phyloP scores from a whole-genome alignment of 2,888 invertebrate genomes.

The Catocala nupta region DNA sequence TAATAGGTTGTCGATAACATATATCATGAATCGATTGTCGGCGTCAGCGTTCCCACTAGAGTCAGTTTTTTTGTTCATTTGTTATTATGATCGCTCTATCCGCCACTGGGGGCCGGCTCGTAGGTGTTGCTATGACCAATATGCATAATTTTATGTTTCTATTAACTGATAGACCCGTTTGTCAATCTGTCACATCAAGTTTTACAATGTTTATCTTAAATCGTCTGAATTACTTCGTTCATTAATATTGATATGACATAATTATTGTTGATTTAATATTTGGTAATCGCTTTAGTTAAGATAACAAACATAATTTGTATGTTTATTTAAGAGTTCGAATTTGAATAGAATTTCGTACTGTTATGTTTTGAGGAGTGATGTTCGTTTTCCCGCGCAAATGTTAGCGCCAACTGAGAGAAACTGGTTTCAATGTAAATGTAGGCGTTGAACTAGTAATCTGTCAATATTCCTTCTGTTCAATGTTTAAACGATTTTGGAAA shows the following conservation, averaged over 20 bases:
- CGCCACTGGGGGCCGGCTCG: constrained; percentile 46
- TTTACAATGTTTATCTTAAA: constrained; percentile 33
- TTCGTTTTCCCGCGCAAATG: constrained; percentile 46
- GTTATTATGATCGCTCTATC: constrained; percentile 51
- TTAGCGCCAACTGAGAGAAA: constrained; percentile 15
- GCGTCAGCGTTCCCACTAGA: constrained; percentile 2
- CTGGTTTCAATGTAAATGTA: constrained; percentile 18
- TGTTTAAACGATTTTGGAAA: constrained; percentile 2
- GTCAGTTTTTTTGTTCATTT: constrained; percentile 38
- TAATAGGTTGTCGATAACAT: constrained; percentile 4
- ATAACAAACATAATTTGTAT: constrained; percentile 24
- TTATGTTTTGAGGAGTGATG: background rate
- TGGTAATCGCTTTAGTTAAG: constrained; percentile 14
- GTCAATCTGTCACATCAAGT: constrained; percentile 26
- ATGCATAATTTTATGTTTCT: constrained; percentile 69
- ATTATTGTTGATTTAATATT: constrained; percentile 27
- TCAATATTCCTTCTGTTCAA: constrained; percentile 18
- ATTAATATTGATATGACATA: constrained; percentile 37
- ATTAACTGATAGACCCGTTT: constrained; percentile 48
- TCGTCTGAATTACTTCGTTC: constrained; percentile 24
- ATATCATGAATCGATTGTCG: constrained; percentile 15
- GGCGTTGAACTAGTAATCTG: constrained; percentile 18
- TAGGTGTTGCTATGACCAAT: constrained; percentile 60
- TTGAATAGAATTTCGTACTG: constrained; percentile 1
- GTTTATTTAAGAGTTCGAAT: constrained; percentile 6